These are phyloP conservation scores for Sparidentex hasta DNA, from an alignment of 2,797 vertebrate species.

Conservation along the genomic window DNA sequence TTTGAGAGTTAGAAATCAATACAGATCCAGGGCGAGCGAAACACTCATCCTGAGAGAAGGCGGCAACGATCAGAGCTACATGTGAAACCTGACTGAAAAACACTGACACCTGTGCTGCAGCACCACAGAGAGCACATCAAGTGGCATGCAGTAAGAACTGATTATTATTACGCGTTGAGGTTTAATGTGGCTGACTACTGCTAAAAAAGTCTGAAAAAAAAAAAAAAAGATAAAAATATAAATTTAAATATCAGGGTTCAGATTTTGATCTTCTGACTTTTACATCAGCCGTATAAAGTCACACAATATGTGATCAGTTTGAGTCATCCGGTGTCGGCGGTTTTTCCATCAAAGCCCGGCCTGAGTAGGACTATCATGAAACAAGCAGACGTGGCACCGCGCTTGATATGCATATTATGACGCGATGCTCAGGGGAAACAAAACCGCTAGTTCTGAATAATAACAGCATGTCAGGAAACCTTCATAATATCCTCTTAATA, in stretches of 20 bases:
- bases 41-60: constrained; percentile 30
- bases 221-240: too few species aligned
- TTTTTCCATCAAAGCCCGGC: constrained; percentile 14
- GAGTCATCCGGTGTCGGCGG: constrained; percentile 5
- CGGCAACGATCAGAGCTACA: not conserved
- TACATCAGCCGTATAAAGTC: not conserved
- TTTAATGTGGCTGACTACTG: not conserved
- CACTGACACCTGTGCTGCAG: constrained; percentile 2
- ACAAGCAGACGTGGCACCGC: constrained; percentile 2
- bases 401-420: not conserved
- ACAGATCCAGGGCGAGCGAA: not conserved
- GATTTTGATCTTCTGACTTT: not conserved
- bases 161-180: not conserved
- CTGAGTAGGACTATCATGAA: not conserved
- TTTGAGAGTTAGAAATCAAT: constrained; percentile 13
- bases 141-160: not conserved
- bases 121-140: not conserved
- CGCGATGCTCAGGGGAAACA: not conserved
- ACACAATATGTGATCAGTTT: not conserved
- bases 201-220: not conserved
- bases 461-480: not conserved
- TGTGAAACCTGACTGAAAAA: constrained; percentile 41
- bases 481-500: not conserved
- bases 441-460: not conserved
- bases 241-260: too few species aligned